A percentile compares a stretch with the other conserved stretches of the same genome.
These are phyloP conservation scores for Ictalurus punctatus DNA, from an alignment of 2,113 vertebrate genomes.

Conservation along the genomic window DNA sequence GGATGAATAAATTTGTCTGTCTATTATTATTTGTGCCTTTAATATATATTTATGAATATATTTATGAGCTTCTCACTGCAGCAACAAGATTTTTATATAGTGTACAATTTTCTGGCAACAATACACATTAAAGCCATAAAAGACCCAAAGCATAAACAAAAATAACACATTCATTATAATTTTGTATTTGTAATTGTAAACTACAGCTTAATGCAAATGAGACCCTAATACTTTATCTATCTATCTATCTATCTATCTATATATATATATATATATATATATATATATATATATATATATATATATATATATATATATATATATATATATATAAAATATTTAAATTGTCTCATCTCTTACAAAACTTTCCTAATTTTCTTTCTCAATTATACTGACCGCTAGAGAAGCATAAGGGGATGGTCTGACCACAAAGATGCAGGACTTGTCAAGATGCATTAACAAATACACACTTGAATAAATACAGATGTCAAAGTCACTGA, in stretches of 20 bases:
- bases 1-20: too few relatives aligned
- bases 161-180: background rate
- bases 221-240: too few relatives aligned
- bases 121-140: background rate
- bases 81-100: too few relatives aligned
- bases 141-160: background rate
- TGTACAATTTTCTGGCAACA: background rate
- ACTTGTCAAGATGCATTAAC: slow-evolving; percentile 77
- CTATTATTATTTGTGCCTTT: background rate
- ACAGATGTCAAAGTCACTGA: slow-evolving; percentile 54
- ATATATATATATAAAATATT: background rate
- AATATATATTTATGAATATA: too few relatives aligned
- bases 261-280: too few relatives aligned
- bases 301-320: too few relatives aligned
- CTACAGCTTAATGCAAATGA: too few relatives aligned
- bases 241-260: too few relatives aligned
- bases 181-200: too few relatives aligned
- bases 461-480: slow-evolving; percentile 75
- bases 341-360: background rate
- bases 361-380: background rate
- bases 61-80: too few relatives aligned
- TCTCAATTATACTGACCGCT: background rate
- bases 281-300: too few relatives aligned
- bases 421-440: slow-evolving; percentile 63
- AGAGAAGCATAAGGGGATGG: too few relatives aligned